These are phyloP conservation scores for Triplophysa yarkandensis DNA, from an alignment of 2,797 vertebrate genomes.

Conservation along the genomic window DNA sequence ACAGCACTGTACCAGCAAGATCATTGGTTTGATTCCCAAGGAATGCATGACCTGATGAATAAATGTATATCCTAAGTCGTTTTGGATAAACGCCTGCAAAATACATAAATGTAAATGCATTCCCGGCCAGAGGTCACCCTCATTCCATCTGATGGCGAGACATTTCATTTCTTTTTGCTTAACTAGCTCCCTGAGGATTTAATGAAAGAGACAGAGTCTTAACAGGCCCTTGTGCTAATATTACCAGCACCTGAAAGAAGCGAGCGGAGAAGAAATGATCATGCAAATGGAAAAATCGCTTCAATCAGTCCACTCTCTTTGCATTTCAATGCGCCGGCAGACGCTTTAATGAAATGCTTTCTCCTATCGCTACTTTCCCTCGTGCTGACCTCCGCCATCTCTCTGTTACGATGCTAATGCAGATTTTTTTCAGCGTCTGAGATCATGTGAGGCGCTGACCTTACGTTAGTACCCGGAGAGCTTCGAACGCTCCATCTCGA, in stretches of 20 bases:
- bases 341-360: conserved; percentile 33
- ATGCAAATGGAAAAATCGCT: conserved; percentile 50
- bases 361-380: conserved; percentile 22
- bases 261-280: conserved; percentile 35
- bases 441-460: conserved; percentile 24
- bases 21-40: not conserved
- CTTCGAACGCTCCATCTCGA: not conserved
- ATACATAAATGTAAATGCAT: conserved; percentile 2
- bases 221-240: conserved; percentile 44
- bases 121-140: conserved; percentile 27
- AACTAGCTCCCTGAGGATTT: conserved; percentile 22
- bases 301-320: conserved; percentile 39
- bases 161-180: not conserved
- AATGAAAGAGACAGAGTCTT: conserved; percentile 30
- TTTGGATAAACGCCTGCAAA: not conserved
- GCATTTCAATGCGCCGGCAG: conserved; percentile 28
- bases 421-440: not conserved
- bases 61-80: not conserved
- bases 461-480: not conserved
- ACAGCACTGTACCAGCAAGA: no score
- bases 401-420: not conserved
- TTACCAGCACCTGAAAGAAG: conserved; percentile 39
- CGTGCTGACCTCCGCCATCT: conserved; percentile 5
- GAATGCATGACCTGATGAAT: not conserved
- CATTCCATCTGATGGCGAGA: conserved; percentile 18